Conservation (phyloP, 2,888 invertebrate species). For the Chaitophorus viminalis region DNA sequence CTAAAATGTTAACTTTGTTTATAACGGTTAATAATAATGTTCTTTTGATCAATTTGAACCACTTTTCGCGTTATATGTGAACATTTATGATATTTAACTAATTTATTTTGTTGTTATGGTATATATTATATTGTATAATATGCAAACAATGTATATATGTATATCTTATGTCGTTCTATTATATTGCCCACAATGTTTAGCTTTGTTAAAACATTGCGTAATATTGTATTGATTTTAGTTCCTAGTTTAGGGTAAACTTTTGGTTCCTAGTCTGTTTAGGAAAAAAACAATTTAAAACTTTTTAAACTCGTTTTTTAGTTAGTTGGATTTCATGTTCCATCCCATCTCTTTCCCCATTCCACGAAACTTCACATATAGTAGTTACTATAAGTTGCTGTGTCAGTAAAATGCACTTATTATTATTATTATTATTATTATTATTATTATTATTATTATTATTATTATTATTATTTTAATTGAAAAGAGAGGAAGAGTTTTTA, state of each 20-base stretch:
- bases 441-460: neutral
- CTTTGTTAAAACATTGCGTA: neutral
- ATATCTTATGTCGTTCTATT: neutral
- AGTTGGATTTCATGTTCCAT: neutral
- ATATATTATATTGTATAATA: neutral
- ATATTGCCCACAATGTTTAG: neutral
- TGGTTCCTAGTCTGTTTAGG: neutral
- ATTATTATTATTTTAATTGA: slow-evolving; percentile 2
- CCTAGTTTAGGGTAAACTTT: slow-evolving; percentile 31
- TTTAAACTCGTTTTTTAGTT: slow-evolving; percentile 43
- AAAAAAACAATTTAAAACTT: slow-evolving; percentile 34
- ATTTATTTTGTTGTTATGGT: neutral
- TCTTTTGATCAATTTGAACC: neutral
- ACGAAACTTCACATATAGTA: neutral
- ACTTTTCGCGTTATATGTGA: neutral
- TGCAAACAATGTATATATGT: too few relatives aligned
- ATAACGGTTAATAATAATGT: neutral
- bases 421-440: neutral
- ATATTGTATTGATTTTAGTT: slow-evolving; percentile 44
- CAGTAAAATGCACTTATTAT: neutral
- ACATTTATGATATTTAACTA: neutral
- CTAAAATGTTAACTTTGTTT: neutral
- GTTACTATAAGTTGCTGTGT: neutral
- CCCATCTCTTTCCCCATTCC: neutral
- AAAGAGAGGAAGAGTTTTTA: neutral